Evolutionary conservation across 2,888 invertebrate genomes (phyloP), one percentile per base, ranked within the genome.

Genomic region (Molanna angustata): DNA sequence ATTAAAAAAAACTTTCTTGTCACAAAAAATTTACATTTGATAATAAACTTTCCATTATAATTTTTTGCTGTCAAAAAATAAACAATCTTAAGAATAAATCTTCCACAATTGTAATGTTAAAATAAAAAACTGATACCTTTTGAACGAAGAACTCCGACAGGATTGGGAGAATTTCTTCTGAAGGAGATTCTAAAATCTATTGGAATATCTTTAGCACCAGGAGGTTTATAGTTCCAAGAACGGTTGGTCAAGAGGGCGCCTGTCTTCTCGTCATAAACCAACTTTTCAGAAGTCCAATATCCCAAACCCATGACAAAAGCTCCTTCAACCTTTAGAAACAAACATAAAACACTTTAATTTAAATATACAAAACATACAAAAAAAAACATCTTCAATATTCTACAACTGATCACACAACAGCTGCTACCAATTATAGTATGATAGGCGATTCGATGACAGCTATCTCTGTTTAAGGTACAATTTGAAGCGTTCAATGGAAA

Each of bases 201-300:
- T 0, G 88, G 87, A 56, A 87, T 84, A 63, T 88, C 88, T 61
- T 80, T 82, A 0, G 80, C 79, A 0, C 85, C 85, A 0, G 86
- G 86, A 2, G 83, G 80, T 64, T 85, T 84, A 66, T 88, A 88
- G 13, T 74, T 81, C 89, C 90, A 90, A 1, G 89, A 87, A 18
- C 84, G 73, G 62, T 83, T 76, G 1, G 88, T 87, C 1, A 85
- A 69, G 6, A 87, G 69, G 45, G 75, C 69, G 0, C 88, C 90
- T 9, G 79, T 72, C 4, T 65, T 61, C 3, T 72, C 66, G 51
- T 82, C 79, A 64, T 80, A 83, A 4, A 79, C 65, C 27, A 88
- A 64, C 49, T 82, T 77, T 65, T 90, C 90, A 0, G 76, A 74
- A 0, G 86, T 83, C 80, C 84, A 88, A 45, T 85, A 81, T 1